Conservation (phyloP, 2,888 invertebrate species). For the Peribatodes rhomboidaria region DNA sequence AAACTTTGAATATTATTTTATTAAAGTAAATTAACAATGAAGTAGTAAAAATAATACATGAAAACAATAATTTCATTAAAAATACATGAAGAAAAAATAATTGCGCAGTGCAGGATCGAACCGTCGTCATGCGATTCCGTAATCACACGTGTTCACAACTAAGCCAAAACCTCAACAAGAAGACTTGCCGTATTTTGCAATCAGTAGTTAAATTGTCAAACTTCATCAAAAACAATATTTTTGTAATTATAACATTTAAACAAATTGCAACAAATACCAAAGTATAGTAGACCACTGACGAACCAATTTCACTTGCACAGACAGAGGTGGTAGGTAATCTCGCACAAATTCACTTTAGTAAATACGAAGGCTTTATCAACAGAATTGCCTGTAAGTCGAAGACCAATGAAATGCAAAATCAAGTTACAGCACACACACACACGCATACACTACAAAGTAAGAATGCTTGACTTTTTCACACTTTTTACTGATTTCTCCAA, state of each 20-base stretch:
- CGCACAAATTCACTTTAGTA: too few relatives aligned
- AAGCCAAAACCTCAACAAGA: slow-evolving; percentile 45
- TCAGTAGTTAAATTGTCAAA: not conserved
- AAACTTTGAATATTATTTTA: too few relatives aligned
- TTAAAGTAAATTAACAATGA: too few relatives aligned
- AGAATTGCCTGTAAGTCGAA: too few relatives aligned
- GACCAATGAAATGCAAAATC: not conserved
- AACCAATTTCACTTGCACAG: not conserved
- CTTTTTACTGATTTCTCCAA: not conserved
- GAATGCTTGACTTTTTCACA: too few relatives aligned
- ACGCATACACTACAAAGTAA: not conserved
- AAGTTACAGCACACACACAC: not conserved
- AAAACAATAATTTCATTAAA: not conserved
- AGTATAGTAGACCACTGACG: not conserved
- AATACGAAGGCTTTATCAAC: too few relatives aligned
- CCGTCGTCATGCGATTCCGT: slow-evolving; percentile 55
- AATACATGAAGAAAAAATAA: slow-evolving; percentile 24
- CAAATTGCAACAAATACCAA: not conserved
- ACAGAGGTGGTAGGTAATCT: too few relatives aligned
- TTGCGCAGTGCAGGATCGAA: slow-evolving; percentile 60
- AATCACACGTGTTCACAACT: slow-evolving; percentile 55
- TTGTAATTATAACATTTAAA: not conserved
- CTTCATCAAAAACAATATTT: not conserved
- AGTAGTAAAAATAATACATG: slow-evolving; percentile 7
- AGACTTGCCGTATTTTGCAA: not conserved